phyloP scores from a whole-genome alignment of 1,140 invertebrate species.

The Pseudomyrmex cubaensis region DNA sequence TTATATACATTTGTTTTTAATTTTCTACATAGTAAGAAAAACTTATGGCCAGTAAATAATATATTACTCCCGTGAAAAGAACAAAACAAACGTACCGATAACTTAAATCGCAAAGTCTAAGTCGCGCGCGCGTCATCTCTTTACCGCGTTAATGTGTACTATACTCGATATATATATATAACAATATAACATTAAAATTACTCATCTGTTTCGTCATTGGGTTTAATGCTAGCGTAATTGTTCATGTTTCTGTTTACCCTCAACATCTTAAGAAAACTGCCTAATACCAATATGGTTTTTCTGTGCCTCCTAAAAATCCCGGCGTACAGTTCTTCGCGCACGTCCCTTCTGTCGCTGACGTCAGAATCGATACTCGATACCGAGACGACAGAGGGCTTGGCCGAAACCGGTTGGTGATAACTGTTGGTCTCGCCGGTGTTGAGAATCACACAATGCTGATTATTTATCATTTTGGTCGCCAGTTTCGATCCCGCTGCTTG shows the following conservation, averaged over 20 bases:
- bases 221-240: slow-evolving; percentile 91
- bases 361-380: slow-evolving; percentile 86
- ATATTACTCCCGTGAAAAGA: too few relatives aligned
- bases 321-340: slow-evolving; percentile 91
- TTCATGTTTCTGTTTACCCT: slow-evolving; percentile 90
- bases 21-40: background rate
- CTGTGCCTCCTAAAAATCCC: slow-evolving; percentile 92
- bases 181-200: slow-evolving; percentile 66
- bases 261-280: slow-evolving; percentile 92
- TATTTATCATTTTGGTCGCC: slow-evolving; percentile 80
- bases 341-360: slow-evolving; percentile 89
- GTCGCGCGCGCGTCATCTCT: too few relatives aligned
- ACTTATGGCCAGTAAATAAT: too few relatives aligned
- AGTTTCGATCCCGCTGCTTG: background rate
- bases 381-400: slow-evolving; percentile 82
- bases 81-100: slow-evolving; percentile 21
- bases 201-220: slow-evolving; percentile 85
- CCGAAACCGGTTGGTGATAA: slow-evolving; percentile 81
- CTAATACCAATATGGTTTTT: slow-evolving; percentile 91
- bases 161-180: too few relatives aligned
- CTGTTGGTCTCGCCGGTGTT: slow-evolving; percentile 76
- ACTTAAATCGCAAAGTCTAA: slow-evolving; percentile 16
- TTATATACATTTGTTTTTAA: background rate
- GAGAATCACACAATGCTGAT: slow-evolving; percentile 81
- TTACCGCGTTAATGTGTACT: too few relatives aligned